Evolutionary conservation across 2,113 vertebrate genomes (phyloP), one percentile per base, ranked within the genome.

Genomic region (Bostrychus sinensis): DNA sequence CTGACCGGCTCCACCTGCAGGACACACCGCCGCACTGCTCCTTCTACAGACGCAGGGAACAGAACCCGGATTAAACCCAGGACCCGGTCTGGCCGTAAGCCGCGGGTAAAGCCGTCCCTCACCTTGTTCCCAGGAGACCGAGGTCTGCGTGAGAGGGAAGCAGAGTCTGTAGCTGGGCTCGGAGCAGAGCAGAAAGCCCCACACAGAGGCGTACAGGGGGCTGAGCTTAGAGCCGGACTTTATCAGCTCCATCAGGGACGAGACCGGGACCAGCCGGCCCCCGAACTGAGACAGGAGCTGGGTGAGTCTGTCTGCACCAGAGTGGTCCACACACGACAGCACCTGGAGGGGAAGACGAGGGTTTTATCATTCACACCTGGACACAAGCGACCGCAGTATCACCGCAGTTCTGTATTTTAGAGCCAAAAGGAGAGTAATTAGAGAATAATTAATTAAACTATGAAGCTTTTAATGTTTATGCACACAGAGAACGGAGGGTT

Each of bases 1-100:
- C 91, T 87, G 36, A 97, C 60, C 0, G 96, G 94, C 75, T 96
- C 92, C 70, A 96, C 58, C 6, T 38, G 66, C 30, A 99, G 86
- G 0, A 65, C 41, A 80, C 93, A 96, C 43, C 83, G 88, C 63
- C 89, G 86, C 45, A n/a, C 56, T 34, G 45, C 43, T 11, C 76
- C 66, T 54, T 62, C 90, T 92, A 39, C 10, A 39, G 37, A 39
- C 3, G 4, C 14, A 39, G 13, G 8, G 30, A 32, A 8, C 30
- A 32, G 30, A 32, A 32, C 30, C 2, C 2, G 1, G 30, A 32
- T 32, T 32, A 7, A 2, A 3, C 30, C 30, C 30, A n/a, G n/a
- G n/a, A n/a, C n/a, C n/a, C n/a, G n/a, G n/a, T n/a, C n/a, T n/a
- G n/a, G n/a, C n/a, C n/a, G n/a, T n/a, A n/a, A n/a, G n/a, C n/a